Conservation (phyloP, 2,888 invertebrate species). For the Tortrix viridana region DNA sequence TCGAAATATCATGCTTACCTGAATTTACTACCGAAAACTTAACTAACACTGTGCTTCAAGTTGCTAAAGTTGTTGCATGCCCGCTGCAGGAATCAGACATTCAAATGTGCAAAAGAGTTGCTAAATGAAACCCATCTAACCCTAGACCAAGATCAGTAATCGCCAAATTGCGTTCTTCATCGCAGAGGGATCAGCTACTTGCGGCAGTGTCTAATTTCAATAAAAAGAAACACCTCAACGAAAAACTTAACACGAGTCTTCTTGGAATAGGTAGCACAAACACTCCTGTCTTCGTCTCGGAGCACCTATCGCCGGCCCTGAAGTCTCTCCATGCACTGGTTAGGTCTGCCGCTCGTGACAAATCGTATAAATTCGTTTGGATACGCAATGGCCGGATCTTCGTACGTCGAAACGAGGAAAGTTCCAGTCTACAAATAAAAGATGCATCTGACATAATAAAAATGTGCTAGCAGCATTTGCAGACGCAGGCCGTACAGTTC, state of each 20-base stretch:
- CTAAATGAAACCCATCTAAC: neutral
- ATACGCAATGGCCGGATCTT: neutral
- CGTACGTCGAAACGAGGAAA: neutral
- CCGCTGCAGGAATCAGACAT: neutral
- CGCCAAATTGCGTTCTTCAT: neutral
- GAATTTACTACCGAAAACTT: neutral
- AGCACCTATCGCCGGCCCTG: neutral
- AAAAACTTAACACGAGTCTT: neutral
- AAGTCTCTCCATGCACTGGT: neutral
- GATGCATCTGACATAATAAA: neutral
- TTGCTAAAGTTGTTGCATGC: neutral
- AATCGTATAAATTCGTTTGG: neutral
- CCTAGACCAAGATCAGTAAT: neutral
- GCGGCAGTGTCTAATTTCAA: neutral
- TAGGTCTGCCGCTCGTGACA: neutral
- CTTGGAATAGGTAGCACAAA: neutral
- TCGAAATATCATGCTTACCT: neutral
- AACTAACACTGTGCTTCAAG: neutral
- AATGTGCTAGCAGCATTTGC: neutral
- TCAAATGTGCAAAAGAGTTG: neutral
- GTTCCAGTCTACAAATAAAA: neutral
- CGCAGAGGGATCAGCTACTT: neutral
- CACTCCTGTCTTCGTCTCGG: neutral
- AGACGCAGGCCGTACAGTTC: neutral
- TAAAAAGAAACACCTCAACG: neutral